Conservation (phyloP, 2,113 vertebrate genomes). For the Perccottus glenii region DNA sequence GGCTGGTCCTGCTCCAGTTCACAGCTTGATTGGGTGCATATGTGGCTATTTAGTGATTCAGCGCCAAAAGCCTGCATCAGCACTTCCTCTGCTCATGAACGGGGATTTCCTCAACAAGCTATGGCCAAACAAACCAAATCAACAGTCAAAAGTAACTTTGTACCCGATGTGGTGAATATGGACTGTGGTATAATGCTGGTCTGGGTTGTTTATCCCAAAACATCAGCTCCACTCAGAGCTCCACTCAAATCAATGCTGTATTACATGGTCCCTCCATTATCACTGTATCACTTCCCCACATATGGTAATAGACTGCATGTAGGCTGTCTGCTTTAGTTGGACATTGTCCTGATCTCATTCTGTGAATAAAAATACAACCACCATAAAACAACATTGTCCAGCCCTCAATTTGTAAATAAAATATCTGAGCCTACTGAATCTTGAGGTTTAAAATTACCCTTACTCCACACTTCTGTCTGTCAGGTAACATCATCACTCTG, state of each 20-base stretch:
- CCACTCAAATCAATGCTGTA: slow-evolving; percentile 67
- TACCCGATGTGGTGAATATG: slow-evolving; percentile 51
- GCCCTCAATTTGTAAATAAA: slow-evolving; percentile 54
- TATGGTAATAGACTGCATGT: slow-evolving; percentile 66
- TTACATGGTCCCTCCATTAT: slow-evolving; percentile 68
- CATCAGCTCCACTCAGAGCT: slow-evolving; percentile 58
- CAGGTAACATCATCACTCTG: slow-evolving; percentile 40
- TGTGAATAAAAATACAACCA: slow-evolving; percentile 53
- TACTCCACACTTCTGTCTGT: slow-evolving; percentile 49
- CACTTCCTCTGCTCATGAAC: slow-evolving; percentile 49
- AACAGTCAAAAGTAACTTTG: slow-evolving; percentile 65
- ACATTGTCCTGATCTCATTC: slow-evolving; percentile 57
- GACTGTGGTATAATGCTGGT: slow-evolving; percentile 41
- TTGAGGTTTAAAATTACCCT: slow-evolving; percentile 58
- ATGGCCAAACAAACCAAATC: slow-evolving; percentile 62
- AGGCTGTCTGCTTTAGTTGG: slow-evolving; percentile 60
- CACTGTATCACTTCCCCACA: slow-evolving; percentile 64
- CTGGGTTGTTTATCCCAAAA: slow-evolving; percentile 68
- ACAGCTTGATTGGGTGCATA: slow-evolving; percentile 51
- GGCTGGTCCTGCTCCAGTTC: slow-evolving; percentile 23
- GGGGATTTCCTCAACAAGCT: slow-evolving; percentile 54
- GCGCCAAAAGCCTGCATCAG: slow-evolving; percentile 56
- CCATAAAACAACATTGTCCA: slow-evolving; percentile 67
- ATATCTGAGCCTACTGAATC: slow-evolving; percentile 36
- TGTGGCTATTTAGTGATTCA: slow-evolving; percentile 63